Percentiles rank a stretch among this genome's conserved stretches.
These are phyloP conservation scores for Pungitius pungitius DNA, from an alignment of 2,113 vertebrate genomes.

Conservation along the genomic window DNA sequence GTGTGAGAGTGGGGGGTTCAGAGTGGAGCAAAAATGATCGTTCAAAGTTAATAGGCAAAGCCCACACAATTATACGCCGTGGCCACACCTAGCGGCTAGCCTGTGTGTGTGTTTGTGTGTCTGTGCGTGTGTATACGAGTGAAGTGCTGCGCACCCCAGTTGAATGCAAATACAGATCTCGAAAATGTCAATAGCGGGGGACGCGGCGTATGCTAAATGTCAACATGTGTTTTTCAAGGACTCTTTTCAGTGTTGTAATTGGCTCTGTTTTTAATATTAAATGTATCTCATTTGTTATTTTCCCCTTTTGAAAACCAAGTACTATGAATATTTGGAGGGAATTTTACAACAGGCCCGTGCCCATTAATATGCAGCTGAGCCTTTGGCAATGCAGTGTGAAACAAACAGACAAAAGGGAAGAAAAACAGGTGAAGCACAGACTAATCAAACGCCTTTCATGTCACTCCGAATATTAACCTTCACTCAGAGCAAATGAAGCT, in stretches of 20 bases:
- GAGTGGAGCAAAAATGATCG: constrained; percentile 67
- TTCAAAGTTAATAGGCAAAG: constrained; percentile 73
- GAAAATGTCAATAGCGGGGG: constrained; percentile 73
- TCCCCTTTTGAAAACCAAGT: constrained; percentile 57
- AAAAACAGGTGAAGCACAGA: constrained; percentile 59
- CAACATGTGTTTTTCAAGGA: constrained; percentile 77
- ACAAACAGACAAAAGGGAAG: constrained; percentile 57
- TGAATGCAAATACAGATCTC: constrained; percentile 71
- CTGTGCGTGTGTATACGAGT: not conserved
- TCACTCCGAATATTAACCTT: constrained; percentile 61
- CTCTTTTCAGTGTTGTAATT: constrained; percentile 65
- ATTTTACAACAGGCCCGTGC: constrained; percentile 39
- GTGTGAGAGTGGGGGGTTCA: constrained; percentile 60
- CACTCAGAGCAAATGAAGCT: constrained; percentile 58
- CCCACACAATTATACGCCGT: constrained; percentile 54
- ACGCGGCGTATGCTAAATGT: constrained; percentile 72
- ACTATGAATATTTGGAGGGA: constrained; percentile 56
- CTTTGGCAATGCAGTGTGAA: constrained; percentile 46
- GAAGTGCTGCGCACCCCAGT: constrained; percentile 22
- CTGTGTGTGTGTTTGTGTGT: constrained; percentile 30
- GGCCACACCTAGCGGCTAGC: constrained; percentile 58
- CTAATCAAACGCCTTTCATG: constrained; percentile 64
- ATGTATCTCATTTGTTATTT: constrained; percentile 58
- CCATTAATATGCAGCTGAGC: constrained; percentile 71
- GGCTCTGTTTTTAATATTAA: constrained; percentile 59